Evolutionary conservation across 2,113 vertebrate genomes (phyloP), one percentile per base, ranked within the genome.

Genomic region (Dromaius novaehollandiae): DNA sequence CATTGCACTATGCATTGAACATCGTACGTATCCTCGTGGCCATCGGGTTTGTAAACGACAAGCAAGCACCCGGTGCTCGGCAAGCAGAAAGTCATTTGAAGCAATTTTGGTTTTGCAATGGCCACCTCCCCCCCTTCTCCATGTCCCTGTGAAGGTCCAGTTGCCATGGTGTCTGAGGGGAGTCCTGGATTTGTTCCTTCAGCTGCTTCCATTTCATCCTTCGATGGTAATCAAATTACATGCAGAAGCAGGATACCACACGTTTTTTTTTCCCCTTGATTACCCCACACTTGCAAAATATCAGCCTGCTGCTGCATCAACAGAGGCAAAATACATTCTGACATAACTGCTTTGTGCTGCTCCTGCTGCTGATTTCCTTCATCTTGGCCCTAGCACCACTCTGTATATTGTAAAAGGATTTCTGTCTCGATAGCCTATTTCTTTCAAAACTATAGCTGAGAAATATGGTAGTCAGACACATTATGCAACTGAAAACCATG

Each of bases 141-240:
- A 76, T 83, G 78, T 79, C 82, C 74, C 93, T 88, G 74, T 1
- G 4, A 94, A 97, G 69, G 83, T 91, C 75, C 95, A 44, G 98
- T 98, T 98, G 94, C 97, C 95, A 98, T 97, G 98, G 98, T 36
- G 89, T 68, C 97, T 88, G 93, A 90, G 96, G 87, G 70, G 93
- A 85, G 83, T 88, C 91, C 83, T 83, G 90, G 40, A 96, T 89
- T 87, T 94, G 93, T 78, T 95, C 89, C 88, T 83, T 82, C 71
- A 79, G 88, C 88, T 88, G 89, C 84, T 95, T 83, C 76, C 86
- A 71, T 78, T 85, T 88, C 82, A 78, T n/a, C 38, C 80, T 82
- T 80, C 51, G 60, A 86, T 60, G 81, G 42, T 44, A 92, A 97
- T 92, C 88, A 44, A 74, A n/a, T 91, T 91, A 92, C 80, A 63